A percentile compares a stretch with the other conserved stretches of the same genome.
Conservation (phyloP, 2,888 invertebrate genomes). For the Sympetrum striolatum region DNA sequence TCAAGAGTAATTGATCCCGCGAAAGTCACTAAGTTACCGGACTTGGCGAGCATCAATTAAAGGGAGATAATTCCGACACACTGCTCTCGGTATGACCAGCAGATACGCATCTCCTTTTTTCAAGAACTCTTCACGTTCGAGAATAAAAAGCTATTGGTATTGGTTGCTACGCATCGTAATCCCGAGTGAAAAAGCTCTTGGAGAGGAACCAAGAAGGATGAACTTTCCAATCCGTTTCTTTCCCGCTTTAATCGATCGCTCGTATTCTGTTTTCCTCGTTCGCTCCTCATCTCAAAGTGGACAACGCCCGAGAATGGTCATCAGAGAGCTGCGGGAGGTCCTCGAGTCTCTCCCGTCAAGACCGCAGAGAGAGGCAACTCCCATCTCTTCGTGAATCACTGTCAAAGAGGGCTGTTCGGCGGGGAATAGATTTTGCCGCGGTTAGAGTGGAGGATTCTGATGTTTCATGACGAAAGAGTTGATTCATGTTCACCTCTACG, state of each 20-base stretch:
- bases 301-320: constrained; percentile 6
- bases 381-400: not conserved
- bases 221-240: not conserved
- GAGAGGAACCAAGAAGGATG: not conserved
- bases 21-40: not conserved
- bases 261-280: not conserved
- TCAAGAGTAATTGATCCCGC: not conserved
- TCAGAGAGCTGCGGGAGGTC: not conserved
- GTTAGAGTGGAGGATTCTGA: no score
- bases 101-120: not conserved
- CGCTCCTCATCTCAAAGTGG: not conserved
- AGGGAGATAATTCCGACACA: not conserved
- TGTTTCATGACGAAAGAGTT: no score
- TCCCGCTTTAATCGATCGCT: not conserved
- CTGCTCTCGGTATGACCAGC: not conserved
- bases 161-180: no score
- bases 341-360: not conserved
- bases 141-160: no score
- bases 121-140: not conserved
- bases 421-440: no score
- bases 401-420: not conserved
- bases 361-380: not conserved
- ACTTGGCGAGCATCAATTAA: not conserved
- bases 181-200: not conserved
- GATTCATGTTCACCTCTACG: no score